phyloP scores from a whole-genome alignment of 2,113 vertebrate species.

The Marcusenius ussheri region DNA sequence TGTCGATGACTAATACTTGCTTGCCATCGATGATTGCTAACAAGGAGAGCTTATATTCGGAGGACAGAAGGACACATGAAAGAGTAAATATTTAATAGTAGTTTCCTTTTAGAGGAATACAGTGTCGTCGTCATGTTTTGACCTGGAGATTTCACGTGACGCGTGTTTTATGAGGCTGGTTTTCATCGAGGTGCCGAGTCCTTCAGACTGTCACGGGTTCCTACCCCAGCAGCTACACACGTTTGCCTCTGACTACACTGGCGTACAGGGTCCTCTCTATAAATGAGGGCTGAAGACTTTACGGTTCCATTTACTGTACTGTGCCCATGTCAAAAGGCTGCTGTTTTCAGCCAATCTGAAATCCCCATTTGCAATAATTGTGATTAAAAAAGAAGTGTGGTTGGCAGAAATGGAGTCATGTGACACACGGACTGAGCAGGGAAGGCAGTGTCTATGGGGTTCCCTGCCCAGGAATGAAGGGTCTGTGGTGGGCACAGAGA shows the following conservation, averaged over 20 bases:
- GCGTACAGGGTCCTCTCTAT: not conserved
- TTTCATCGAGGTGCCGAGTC: not conserved
- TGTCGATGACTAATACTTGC: not conserved
- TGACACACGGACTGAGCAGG: not conserved
- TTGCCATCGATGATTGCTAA: not conserved
- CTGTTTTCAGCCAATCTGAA: not conserved
- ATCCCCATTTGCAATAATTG: not conserved
- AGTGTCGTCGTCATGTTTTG: not conserved
- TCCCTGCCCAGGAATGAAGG: not conserved
- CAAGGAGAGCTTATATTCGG: not conserved
- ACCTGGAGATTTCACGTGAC: not conserved
- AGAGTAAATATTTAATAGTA: not conserved
- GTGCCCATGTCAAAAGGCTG: not conserved
- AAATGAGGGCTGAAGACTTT: not conserved
- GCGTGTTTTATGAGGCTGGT: not conserved
- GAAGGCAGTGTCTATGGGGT: not conserved
- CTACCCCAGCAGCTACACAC: not conserved
- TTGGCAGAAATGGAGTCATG: not conserved
- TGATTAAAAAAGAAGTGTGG: not conserved
- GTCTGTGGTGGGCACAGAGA: not conserved
- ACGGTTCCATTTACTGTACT: not conserved
- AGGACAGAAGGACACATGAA: not conserved
- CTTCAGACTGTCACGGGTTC: not conserved
- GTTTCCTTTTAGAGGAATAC: not conserved
- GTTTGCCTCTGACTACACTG: not conserved